Evolutionary conservation across 2,888 invertebrate species (phyloP), one percentile per base, ranked within the genome.

Genomic region (Noctua janthina): DNA sequence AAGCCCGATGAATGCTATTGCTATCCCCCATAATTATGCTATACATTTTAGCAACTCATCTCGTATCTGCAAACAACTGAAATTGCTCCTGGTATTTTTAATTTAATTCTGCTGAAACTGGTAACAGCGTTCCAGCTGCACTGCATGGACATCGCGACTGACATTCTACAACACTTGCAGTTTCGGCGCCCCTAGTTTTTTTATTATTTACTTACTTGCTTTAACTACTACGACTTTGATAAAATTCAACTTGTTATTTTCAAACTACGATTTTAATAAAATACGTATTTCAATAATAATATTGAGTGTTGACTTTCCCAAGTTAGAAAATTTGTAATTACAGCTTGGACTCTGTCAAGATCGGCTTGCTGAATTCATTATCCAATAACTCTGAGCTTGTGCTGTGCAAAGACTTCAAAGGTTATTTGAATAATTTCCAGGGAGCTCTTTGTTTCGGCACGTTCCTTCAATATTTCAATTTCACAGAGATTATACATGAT

Each of bases 331-430:
- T 83, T 80, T 77, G 70, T 85, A 82, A 85, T 83, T 82, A 82
- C 75, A 20, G 66, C 70, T 66, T 64, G 56, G 68, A 68, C 70
- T 80, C 66, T 79, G 81, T 72, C 72, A 74, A 72, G 74, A 76
- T 81, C 51, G 68, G 79, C 75, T 73, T 76, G 72, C 78, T 78
- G 67, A 86, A 83, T 84, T 87, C n/a, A 87, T 87, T 88, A 83
- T 81, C 73, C 74, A 79, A 71, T 80, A 74, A 80, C 62, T 82
- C 43, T 74, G 73, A 87, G 75, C 79, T 87, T 86, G 79, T 62
- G 69, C 29, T 78, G 67, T 70, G 73, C 71, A 70, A 80, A 76
- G 69, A 66, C 76, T 75, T 79, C 68, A 76, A 77, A 78, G 76
- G 66, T 87, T 82, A 82, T 84, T 79, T 84, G 49, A 82, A 87